Evolutionary conservation across 2,113 vertebrate species (phyloP).

Genomic region (Aepyceros melampus): DNA sequence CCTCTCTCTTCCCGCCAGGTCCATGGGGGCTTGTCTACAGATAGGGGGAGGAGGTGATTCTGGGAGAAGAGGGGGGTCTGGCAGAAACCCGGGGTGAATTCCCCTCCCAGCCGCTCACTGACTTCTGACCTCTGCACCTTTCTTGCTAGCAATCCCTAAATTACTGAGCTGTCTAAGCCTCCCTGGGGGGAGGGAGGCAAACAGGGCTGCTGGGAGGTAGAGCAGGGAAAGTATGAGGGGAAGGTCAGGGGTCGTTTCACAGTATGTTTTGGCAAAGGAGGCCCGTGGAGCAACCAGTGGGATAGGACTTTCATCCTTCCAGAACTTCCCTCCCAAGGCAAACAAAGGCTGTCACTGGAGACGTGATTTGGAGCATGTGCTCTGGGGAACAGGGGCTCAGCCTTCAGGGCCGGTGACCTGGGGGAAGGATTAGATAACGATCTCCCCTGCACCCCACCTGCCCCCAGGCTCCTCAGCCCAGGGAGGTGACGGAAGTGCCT

Average conservation of each 20-base stretch:
- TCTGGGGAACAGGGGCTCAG: not conserved
- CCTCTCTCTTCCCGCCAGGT: not conserved
- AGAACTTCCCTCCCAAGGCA: not conserved
- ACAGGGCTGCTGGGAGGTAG: conserved; percentile 34
- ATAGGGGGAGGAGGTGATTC: not conserved
- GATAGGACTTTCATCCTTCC: conserved; percentile 48
- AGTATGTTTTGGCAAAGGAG: conserved; percentile 71
- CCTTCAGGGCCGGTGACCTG: not conserved
- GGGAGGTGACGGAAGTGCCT: not conserved
- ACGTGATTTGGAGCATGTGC: not conserved
- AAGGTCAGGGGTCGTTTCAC: conserved; percentile 70
- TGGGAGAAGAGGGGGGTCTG: not conserved
- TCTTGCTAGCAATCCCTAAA: conserved; percentile 71
- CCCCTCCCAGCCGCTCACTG: conserved; percentile 45
- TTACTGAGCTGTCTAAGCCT: conserved; percentile 70
- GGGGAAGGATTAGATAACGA: not conserved
- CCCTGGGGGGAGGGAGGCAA: not conserved
- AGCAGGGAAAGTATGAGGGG: conserved; percentile 41
- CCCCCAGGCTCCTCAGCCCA: not conserved
- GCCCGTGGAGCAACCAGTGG: conserved; percentile 46
- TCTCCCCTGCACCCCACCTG: not conserved
- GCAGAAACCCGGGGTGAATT: conserved; percentile 43
- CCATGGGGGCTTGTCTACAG: not conserved
- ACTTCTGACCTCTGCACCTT: conserved; percentile 71
- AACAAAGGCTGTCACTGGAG: not conserved